Evolutionary conservation across 2,797 vertebrate genomes (phyloP).

Genomic region (Pelochelys cantorii): DNA sequence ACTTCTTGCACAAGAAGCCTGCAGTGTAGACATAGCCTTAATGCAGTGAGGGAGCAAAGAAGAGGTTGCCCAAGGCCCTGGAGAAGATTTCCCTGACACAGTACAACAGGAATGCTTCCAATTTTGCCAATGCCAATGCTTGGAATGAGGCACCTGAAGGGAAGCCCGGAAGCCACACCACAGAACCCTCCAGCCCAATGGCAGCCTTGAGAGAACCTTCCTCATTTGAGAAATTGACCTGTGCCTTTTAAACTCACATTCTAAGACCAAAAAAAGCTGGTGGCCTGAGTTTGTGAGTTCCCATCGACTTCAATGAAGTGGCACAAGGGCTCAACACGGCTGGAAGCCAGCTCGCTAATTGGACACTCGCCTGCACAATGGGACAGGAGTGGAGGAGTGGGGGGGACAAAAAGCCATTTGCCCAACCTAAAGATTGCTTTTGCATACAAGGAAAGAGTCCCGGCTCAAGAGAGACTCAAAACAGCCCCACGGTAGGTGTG

Average conservation of each 20-base stretch:
- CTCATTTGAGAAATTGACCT: not conserved
- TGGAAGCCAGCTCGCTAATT: not conserved
- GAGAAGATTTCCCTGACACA: not conserved
- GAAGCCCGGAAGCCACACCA: not conserved
- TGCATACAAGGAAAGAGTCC: not conserved
- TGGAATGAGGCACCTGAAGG: not conserved
- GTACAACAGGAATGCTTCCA: fast-evolving
- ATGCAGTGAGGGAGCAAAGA: not conserved
- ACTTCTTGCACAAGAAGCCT: no score
- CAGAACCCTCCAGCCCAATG: not conserved
- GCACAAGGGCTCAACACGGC: not conserved
- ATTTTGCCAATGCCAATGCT: fast-evolving
- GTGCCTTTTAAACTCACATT: fast-evolving
- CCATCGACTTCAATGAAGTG: not conserved
- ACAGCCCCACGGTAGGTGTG: not conserved
- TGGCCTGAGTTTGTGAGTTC: not conserved
- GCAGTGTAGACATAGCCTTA: no score
- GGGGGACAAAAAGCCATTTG: not conserved
- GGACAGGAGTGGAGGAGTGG: fast-evolving
- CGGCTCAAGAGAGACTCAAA: conserved; percentile 11
- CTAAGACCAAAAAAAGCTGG: not conserved
- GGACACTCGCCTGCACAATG: fast-evolving
- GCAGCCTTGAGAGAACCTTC: not conserved
- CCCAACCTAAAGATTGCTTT: not conserved
- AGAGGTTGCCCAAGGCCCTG: not conserved